Evolutionary conservation across 2,113 vertebrate genomes (phyloP).

Genomic region (Marcusenius ussheri): DNA sequence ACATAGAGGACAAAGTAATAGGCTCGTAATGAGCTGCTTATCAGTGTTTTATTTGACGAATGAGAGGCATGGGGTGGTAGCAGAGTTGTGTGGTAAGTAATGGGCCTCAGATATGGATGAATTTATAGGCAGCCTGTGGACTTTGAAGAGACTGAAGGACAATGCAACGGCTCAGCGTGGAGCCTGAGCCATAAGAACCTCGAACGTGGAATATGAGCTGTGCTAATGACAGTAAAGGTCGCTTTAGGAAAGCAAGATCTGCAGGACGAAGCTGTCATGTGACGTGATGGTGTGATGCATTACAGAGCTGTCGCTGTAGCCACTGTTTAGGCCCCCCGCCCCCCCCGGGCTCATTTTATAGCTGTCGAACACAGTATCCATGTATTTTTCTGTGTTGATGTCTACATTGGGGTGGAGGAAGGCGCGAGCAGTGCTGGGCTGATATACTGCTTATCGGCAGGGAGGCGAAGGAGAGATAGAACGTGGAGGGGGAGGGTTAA

Average conservation of each 20-base stretch:
- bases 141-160: neutral
- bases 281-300: neutral
- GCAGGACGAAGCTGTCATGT: neutral
- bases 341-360: neutral
- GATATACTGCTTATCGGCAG: neutral
- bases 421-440: neutral
- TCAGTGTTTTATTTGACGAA: conserved; percentile 20
- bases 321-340: neutral
- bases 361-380: neutral
- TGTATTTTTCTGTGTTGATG: neutral
- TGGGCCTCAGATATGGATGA: neutral
- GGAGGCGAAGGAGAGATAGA: neutral
- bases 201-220: neutral
- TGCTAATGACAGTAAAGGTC: neutral
- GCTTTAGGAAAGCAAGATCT: neutral
- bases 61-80: conserved; percentile 37
- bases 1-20: conserved; percentile 18
- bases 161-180: neutral
- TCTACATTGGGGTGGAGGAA: neutral
- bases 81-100: conserved; percentile 14
- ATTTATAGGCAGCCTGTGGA: neutral
- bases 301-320: neutral
- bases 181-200: neutral
- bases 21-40: conserved; percentile 16
- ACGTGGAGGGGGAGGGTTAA: neutral